Evolutionary conservation across 2,113 vertebrate species (phyloP).

Genomic region (Pachycephala philippinensis): DNA sequence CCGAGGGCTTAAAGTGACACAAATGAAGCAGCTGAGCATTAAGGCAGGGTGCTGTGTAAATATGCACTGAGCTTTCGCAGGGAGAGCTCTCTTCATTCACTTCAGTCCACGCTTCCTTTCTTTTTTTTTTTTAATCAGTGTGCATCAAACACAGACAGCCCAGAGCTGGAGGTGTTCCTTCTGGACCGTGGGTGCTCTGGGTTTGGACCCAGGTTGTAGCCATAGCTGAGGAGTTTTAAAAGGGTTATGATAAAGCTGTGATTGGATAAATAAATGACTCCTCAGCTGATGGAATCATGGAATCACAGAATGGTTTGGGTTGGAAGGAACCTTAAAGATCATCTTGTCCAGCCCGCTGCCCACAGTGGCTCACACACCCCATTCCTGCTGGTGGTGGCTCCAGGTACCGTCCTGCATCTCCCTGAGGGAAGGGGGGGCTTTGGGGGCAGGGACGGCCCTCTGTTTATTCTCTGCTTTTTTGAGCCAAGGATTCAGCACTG

Average conservation of each 20-base stretch:
- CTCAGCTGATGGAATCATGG: neutral
- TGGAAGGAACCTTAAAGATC: neutral
- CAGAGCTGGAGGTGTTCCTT: neutral
- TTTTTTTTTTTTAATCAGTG: neutral
- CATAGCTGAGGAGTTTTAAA: neutral
- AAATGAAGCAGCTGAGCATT: constrained; percentile 39
- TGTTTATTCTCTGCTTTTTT: neutral
- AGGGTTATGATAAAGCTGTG: neutral
- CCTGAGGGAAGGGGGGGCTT: neutral
- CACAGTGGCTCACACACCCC: rapidly evolving
- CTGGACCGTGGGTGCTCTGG: neutral
- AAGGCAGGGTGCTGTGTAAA: constrained; percentile 34
- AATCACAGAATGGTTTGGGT: neutral
- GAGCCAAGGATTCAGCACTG: neutral
- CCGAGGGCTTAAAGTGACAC: neutral
- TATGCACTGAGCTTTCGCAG: constrained; percentile 30
- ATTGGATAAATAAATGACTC: neutral
- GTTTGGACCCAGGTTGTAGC: neutral
- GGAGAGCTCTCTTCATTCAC: constrained; percentile 20
- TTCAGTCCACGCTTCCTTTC: neutral
- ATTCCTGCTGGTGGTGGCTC: neutral
- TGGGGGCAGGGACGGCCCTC: neutral
- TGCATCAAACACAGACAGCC: neutral
- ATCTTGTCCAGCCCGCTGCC: neutral
- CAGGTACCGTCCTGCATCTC: neutral